A percentile compares a stretch with the other conserved stretches of the same genome.
Conservation (phyloP, 2,888 invertebrate genomes). For the Mythimna pallens region DNA sequence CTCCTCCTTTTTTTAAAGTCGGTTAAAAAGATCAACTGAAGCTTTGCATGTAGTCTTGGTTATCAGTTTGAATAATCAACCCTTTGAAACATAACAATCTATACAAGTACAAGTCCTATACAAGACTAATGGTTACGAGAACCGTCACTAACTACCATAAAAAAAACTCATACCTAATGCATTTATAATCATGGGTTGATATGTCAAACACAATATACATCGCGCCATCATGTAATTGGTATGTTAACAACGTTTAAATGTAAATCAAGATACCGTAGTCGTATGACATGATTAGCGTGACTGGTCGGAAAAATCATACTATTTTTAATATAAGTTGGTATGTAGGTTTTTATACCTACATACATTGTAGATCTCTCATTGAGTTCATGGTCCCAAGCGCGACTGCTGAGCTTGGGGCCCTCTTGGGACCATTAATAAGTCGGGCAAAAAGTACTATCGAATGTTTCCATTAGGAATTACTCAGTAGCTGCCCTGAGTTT, state of each 20-base stretch:
- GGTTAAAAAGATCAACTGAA: too few relatives aligned
- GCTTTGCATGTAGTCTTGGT: not conserved
- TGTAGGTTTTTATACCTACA: not conserved
- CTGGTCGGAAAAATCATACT: not conserved
- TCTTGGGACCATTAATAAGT: too few relatives aligned
- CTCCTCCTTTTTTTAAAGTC: too few relatives aligned
- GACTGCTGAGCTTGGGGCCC: too few relatives aligned
- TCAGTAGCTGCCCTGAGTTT: too few relatives aligned
- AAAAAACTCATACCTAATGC: constrained; percentile 17
- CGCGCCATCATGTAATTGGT: constrained; percentile 21
- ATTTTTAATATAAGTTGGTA: not conserved
- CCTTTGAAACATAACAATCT: not conserved
- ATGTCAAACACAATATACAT: constrained; percentile 7
- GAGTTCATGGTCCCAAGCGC: too few relatives aligned
- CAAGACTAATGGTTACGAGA: not conserved
- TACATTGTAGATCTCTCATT: too few relatives aligned
- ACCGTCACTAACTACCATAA: constrained; percentile 7
- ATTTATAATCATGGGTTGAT: constrained; percentile 38
- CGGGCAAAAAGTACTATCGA: too few relatives aligned
- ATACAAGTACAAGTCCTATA: too few relatives aligned
- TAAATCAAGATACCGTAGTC: constrained; percentile 31
- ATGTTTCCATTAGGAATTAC: too few relatives aligned
- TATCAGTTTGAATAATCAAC: not conserved
- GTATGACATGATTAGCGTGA: constrained; percentile 14
- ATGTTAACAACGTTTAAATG: constrained; percentile 33